Evolutionary conservation across 1,140 invertebrate species (phyloP).

Genomic region (Drosophila trapezifrons): DNA sequence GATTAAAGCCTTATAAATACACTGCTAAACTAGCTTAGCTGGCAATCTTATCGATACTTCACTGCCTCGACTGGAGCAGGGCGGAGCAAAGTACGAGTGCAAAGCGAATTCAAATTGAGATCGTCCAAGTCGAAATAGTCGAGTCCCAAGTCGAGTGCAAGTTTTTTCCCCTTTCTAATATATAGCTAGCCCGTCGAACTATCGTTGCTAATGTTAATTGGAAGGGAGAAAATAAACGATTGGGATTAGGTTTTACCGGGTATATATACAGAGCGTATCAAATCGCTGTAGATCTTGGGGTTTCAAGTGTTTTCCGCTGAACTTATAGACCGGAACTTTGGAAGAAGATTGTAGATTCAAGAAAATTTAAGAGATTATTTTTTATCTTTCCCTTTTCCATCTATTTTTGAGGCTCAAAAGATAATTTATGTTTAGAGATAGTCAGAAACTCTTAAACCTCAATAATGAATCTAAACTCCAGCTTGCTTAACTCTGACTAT

Average conservation of each 20-base stretch:
- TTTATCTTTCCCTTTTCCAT: neutral
- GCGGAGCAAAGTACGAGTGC: conserved; percentile 63
- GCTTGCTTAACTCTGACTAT: neutral
- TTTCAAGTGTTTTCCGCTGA: neutral
- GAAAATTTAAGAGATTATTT: no score
- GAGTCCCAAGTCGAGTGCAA: conserved; percentile 56
- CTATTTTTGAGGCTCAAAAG: no score
- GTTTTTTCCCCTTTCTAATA: conserved; percentile 24
- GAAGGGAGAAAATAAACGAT: neutral
- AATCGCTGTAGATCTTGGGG: conserved; percentile 5
- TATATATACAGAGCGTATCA: conserved; percentile 11
- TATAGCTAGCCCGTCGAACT: conserved; percentile 11
- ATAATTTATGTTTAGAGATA: neutral
- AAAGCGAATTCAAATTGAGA: conserved; percentile 50
- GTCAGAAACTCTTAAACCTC: no score
- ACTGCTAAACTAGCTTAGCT: conserved; percentile 39
- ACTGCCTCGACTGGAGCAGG: conserved; percentile 10
- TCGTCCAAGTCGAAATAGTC: conserved; percentile 14
- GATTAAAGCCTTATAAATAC: conserved; percentile 58
- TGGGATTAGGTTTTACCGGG: neutral
- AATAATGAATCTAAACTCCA: neutral
- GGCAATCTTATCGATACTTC: conserved; percentile 65
- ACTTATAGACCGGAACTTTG: conserved; percentile 14
- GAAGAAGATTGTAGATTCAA: neutral
- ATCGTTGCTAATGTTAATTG: conserved; percentile 1